Evolutionary conservation across 2,113 vertebrate genomes (phyloP).

Genomic region (Catharus bicknelli): DNA sequence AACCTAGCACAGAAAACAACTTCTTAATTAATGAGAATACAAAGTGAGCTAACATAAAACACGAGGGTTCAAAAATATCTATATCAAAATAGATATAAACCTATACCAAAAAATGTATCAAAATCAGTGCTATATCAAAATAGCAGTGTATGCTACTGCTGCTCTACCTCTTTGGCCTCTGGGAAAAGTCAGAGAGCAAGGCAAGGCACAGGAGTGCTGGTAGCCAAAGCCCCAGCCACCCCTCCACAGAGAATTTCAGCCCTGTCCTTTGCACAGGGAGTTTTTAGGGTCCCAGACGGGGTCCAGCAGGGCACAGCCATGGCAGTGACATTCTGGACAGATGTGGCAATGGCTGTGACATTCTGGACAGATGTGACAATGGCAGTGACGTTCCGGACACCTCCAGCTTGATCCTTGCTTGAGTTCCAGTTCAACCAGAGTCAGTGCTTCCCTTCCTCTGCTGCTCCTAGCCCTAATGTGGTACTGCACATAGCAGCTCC

Average conservation of each 20-base stretch:
- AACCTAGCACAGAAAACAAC: background rate
- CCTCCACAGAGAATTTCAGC: background rate
- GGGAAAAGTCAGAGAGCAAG: background rate
- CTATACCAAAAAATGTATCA: no score
- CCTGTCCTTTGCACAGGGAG: background rate
- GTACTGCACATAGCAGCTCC: fast-evolving
- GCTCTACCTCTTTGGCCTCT: background rate
- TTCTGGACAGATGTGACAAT: no score
- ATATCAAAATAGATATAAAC: no score
- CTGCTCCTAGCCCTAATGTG: fast-evolving
- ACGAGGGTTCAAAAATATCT: fast-evolving
- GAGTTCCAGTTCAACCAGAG: background rate
- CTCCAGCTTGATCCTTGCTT: background rate
- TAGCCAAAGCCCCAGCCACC: background rate
- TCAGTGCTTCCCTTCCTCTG: background rate
- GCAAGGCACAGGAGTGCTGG: background rate
- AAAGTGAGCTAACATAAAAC: background rate
- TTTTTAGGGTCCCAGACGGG: background rate
- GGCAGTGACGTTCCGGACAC: background rate
- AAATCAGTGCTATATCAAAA: no score
- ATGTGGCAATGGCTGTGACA: fast-evolving
- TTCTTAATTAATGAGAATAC: background rate
- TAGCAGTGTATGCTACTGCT: background rate
- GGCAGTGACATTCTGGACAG: no score
- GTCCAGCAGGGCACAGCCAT: fast-evolving